phyloP scores from a whole-genome alignment of 2,113 vertebrate species.

The Catharus fuscescens region DNA sequence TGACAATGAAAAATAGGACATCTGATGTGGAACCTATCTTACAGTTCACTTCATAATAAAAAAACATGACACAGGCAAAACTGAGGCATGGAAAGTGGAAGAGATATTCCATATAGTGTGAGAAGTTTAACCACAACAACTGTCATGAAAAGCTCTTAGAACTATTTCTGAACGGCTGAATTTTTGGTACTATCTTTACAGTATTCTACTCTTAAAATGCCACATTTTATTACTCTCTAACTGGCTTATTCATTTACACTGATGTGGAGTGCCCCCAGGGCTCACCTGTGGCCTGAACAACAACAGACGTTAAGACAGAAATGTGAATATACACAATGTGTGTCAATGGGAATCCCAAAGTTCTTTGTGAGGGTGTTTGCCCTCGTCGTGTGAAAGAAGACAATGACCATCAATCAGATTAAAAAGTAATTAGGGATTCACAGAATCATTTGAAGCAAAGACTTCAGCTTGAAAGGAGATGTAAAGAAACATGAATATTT shows the following conservation, averaged over 20 bases:
- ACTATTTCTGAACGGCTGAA: not conserved
- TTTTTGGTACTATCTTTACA: not conserved
- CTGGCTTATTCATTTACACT: not conserved
- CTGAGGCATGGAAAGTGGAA: not conserved
- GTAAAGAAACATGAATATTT: not conserved
- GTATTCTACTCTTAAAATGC: constrained; percentile 22
- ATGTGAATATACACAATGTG: not conserved
- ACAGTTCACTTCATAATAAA: not conserved
- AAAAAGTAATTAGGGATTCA: not conserved
- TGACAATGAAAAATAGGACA: not conserved
- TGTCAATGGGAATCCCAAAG: not conserved
- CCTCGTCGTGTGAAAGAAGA: not conserved
- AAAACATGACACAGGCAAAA: not conserved
- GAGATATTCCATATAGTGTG: not conserved
- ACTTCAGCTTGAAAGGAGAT: not conserved
- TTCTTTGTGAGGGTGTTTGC: not conserved
- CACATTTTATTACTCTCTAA: not conserved
- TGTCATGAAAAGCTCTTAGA: not conserved
- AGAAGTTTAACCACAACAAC: not conserved
- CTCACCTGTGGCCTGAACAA: not conserved
- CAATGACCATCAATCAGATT: not conserved
- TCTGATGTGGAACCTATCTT: not conserved
- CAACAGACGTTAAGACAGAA: not conserved
- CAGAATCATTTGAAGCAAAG: not conserved
- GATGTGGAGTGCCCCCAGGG: not conserved